Evolutionary conservation across 2,113 vertebrate genomes (phyloP).

Genomic region (Zonotrichia leucophrys): DNA sequence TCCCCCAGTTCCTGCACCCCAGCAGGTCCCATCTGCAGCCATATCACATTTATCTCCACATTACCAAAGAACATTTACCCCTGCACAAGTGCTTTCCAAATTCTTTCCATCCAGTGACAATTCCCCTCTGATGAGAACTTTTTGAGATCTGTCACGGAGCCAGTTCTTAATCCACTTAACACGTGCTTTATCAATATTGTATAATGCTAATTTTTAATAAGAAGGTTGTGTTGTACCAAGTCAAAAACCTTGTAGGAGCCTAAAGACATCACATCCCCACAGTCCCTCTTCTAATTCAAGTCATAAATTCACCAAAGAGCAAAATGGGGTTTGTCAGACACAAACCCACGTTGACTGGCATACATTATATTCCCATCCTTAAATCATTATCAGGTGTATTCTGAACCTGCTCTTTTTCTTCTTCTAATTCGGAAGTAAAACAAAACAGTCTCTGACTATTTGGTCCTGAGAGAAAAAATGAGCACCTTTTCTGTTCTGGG

Average conservation of each 20-base stretch:
- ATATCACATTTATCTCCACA: not conserved
- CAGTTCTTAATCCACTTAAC: conserved; percentile 54
- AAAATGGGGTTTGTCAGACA: conserved; percentile 30
- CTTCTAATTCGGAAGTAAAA: not conserved
- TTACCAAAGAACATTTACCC: not conserved
- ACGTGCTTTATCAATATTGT: conserved; percentile 36
- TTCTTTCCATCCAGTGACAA: not conserved
- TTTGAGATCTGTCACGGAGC: conserved; percentile 1
- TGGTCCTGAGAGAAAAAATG: not conserved
- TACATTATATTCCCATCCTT: not conserved
- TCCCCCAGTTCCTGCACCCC: not conserved
- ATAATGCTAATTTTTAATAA: conserved; percentile 54
- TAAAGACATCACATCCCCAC: not conserved
- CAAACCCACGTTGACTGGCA: not conserved
- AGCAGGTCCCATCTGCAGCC: not conserved
- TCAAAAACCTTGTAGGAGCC: conserved; percentile 9
- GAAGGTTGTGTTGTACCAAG: not conserved
- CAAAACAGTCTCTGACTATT: not conserved
- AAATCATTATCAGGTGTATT: not conserved
- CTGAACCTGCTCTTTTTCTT: not conserved
- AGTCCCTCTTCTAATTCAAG: conserved; percentile 34
- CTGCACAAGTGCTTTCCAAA: not conserved
- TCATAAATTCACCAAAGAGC: conserved; percentile 29
- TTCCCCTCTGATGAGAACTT: not conserved
- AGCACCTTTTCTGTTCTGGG: not conserved